Evolutionary conservation across 2,113 vertebrate genomes (phyloP), one percentile per base, ranked within the genome.

Genomic region (Cromileptes altivelis): DNA sequence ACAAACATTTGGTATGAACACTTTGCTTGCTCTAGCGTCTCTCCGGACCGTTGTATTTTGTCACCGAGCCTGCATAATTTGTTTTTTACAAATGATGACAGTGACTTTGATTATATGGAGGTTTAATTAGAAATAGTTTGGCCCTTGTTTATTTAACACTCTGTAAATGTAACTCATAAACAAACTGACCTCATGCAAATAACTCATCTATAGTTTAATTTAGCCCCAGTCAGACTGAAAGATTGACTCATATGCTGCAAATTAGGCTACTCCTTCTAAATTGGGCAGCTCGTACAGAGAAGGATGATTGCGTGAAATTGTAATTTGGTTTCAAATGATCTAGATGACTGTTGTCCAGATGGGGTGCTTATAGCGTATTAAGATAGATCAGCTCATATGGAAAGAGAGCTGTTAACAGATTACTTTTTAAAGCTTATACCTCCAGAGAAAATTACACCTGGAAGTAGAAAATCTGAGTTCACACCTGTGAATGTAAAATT

Each of bases 1-100:
- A 76, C 64, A 75, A 76, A 78, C 86, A 89, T 75, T 87, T 82
- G 82, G 60, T 33, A n/a, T 7, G 23, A 75, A 19, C 3, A 6
- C 67, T 80, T 71, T 52, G 21, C 67, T 62, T 64, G 19, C 52
- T 25, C 21, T 81, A 1, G 2, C 18, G 61, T 42, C 10, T 81
- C 13, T 73, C 55, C 58, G 50, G 18, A 72, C 21, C 33, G 4
- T 63, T 47, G 0, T 19, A 17, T 58, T 58, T 62, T 73, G 11
- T 74, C 19, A 55, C 15, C 15, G 42, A 40, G 52, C 19, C 6
- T 74, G 52, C n/a, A 7, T 49, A 58, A 62, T 57, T 55, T 45
- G 9, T 3, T 11, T 1, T 57, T 30, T 47, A 25, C 6, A 47
- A 56, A 21, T 5, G 2, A 45, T 52, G 45, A 53, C 14, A 7